Evolutionary conservation across 2,888 invertebrate species (phyloP), one percentile per base, ranked within the genome.

Genomic region (Myopa testacea): DNA sequence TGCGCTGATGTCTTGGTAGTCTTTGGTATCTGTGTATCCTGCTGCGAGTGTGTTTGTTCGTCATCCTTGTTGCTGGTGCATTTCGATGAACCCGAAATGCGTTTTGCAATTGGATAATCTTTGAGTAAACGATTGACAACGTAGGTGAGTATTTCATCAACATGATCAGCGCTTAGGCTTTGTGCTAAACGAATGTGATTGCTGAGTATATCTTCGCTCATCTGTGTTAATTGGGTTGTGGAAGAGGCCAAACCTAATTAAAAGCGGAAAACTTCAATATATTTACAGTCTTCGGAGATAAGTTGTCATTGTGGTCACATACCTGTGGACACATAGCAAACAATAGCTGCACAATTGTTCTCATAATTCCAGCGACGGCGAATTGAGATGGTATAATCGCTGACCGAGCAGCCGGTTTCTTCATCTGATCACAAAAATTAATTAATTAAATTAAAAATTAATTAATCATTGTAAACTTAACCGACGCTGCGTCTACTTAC

Each of bases 341-440:
- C 95, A 84, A 96, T 93, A 3, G 95, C 95, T 3, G 95, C 94
- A 78, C 96, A 94, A 80, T 95, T 95, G 87, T 95, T 95, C 87
- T 96, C 96, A 85, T 95, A 95, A 89, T 96, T 96, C 95, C 96
- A 96, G 79, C 96, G 92, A 82, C 96, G 92, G 73, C 95, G 93
- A 83, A 96, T 94, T 14, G 95, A 95, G 78, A 96, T 94, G 84
- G 95, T 94, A 85, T 94, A 95, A 83, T 94, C 93, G 76, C 94
- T 93, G 10, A 96, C 91, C 82, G 95, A 95, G 87, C 95, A 95
- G n/a, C 96, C 96, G 69, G 96, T 95, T 88, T 96, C 96, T 90
- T 96, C 96, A 88, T 96, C 96, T 96, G 87, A 34, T 83, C 79
- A 55, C 34, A 71, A 8, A 34, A 63, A 52, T 10, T 26, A 19